A percentile compares a stretch with the other conserved stretches of the same genome.
These are phyloP conservation scores for Cosmia trapezina DNA, from an alignment of 2,888 invertebrate species.

Conservation along the genomic window DNA sequence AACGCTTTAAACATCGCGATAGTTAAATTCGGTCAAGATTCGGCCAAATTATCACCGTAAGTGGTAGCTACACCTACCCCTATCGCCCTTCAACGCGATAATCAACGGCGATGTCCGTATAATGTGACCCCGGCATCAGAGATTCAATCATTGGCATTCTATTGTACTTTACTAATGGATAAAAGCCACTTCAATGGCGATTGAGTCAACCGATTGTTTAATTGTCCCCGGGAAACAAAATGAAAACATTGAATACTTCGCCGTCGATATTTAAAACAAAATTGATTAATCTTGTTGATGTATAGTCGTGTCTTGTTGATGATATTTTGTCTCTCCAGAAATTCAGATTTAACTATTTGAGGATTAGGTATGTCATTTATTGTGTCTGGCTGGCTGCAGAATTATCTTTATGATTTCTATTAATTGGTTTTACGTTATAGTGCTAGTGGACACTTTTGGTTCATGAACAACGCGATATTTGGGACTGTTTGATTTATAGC, in stretches of 20 bases:
- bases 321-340: background rate
- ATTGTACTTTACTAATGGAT: background rate
- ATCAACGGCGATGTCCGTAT: too few relatives aligned
- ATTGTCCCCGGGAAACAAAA: conserved; percentile 13
- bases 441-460: background rate
- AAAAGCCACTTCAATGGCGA: background rate
- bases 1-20: too few relatives aligned
- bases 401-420: background rate
- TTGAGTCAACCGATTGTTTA: conserved; percentile 13
- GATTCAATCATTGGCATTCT: background rate
- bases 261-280: conserved; percentile 25
- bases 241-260: conserved; percentile 3
- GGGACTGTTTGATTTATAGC: background rate
- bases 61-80: too few relatives aligned
- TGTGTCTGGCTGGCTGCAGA: background rate
- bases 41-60: too few relatives aligned
- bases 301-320: background rate
- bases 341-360: background rate
- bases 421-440: too few relatives aligned
- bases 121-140: too few relatives aligned
- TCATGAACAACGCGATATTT: background rate
- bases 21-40: too few relatives aligned
- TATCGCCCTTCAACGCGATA: too few relatives aligned
- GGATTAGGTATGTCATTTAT: background rate
- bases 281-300: background rate